These are phyloP conservation scores for Acestrorhynchus altus DNA, from an alignment of 2,797 vertebrate genomes.

Conservation along the genomic window DNA sequence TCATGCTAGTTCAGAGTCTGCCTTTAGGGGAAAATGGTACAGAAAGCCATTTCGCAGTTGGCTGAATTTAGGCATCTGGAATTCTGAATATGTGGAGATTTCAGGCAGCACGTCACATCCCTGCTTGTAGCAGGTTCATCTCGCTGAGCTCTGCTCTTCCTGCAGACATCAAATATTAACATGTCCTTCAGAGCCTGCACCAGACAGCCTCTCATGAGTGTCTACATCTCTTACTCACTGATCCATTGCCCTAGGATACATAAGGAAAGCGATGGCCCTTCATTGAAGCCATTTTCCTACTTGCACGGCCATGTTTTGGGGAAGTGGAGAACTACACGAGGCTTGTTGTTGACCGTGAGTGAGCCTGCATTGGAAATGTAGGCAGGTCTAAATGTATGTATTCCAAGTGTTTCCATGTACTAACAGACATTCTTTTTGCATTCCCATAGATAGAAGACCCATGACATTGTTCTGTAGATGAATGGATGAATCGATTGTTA, in stretches of 20 bases:
- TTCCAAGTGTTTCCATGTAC: neutral
- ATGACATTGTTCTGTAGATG: neutral
- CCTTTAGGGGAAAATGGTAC: neutral
- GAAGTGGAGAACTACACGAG: neutral
- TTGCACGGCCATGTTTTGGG: neutral
- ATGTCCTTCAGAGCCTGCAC: slow-evolving; percentile 7
- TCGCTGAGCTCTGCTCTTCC: slow-evolving; percentile 24
- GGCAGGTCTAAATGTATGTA: too few relatives aligned
- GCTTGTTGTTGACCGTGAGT: neutral
- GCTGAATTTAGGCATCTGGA: neutral
- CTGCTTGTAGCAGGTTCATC: neutral
- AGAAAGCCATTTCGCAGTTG: slow-evolving; percentile 4
- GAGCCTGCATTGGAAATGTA: neutral
- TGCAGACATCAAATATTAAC: slow-evolving; percentile 41
- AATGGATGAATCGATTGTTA: neutral
- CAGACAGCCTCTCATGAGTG: slow-evolving; percentile 26
- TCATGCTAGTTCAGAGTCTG: slow-evolving; percentile 1
- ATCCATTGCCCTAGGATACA: neutral
- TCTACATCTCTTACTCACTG: slow-evolving; percentile 2
- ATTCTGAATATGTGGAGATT: slow-evolving; percentile 10
- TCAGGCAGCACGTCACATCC: neutral
- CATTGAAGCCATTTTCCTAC: neutral
- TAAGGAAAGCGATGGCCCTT: neutral
- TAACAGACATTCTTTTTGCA: neutral
- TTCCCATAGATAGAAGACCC: neutral